Conservation (phyloP, 2,888 invertebrate species). For the Synanthedon myopaeformis region DNA sequence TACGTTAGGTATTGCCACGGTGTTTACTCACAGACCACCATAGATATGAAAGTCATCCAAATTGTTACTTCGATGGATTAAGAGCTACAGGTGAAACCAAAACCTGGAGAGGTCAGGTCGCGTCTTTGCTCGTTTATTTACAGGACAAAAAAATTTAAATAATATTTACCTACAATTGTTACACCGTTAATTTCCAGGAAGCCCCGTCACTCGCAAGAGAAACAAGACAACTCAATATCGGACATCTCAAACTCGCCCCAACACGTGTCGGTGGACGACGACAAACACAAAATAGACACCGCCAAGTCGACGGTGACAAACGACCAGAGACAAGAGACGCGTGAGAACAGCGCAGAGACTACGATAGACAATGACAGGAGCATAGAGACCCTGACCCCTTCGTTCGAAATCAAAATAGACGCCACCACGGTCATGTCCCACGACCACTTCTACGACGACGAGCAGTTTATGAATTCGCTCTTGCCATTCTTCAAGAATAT, state of each 20-base stretch:
- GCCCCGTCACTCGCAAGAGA: slow-evolving; percentile 55
- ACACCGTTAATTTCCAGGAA: slow-evolving; percentile 30
- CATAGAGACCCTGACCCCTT: slow-evolving; percentile 28
- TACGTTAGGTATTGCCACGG: too few relatives aligned
- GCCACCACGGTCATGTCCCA: slow-evolving; percentile 52
- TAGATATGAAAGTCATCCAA: too few relatives aligned
- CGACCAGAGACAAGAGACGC: slow-evolving; percentile 28
- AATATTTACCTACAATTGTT: too few relatives aligned
- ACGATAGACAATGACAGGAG: slow-evolving; percentile 25
- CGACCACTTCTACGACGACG: slow-evolving; percentile 58
- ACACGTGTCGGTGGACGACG: slow-evolving; percentile 43
- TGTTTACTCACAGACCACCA: too few relatives aligned
- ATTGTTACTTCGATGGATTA: too few relatives aligned
- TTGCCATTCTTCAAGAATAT: slow-evolving; percentile 58
- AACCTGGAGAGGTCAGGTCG: too few relatives aligned
- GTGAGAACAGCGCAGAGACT: slow-evolving; percentile 43
- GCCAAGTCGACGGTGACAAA: slow-evolving; percentile 48
- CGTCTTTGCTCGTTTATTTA: too few relatives aligned
- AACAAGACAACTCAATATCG: slow-evolving; percentile 49
- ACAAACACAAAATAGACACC: slow-evolving; percentile 39
- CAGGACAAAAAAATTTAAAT: too few relatives aligned
- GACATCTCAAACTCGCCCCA: slow-evolving; percentile 59
- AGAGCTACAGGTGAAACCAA: too few relatives aligned
- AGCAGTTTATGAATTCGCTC: slow-evolving; percentile 55
- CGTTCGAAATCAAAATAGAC: slow-evolving; percentile 52